These are phyloP conservation scores for Nothocercus julius DNA, from an alignment of 2,113 vertebrate species.

Conservation along the genomic window DNA sequence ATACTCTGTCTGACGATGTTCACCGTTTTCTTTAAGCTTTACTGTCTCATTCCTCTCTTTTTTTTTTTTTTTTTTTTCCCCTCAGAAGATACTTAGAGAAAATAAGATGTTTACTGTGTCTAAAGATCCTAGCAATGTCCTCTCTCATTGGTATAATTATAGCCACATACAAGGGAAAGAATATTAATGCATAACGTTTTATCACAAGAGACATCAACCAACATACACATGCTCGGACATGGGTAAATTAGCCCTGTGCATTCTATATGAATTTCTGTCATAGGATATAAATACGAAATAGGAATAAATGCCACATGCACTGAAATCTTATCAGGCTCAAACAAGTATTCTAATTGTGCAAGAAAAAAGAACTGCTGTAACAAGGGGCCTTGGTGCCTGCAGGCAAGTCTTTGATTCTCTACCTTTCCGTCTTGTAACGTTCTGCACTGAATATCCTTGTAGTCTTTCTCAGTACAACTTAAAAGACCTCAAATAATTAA, in stretches of 20 bases:
- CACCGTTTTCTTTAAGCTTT: background rate
- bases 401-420: constrained; percentile 73
- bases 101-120: background rate
- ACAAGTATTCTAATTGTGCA: constrained; percentile 62
- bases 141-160: constrained; percentile 8
- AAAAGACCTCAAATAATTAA: constrained; percentile 65
- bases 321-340: constrained; percentile 56
- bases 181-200: constrained; percentile 21
- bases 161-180: constrained; percentile 15
- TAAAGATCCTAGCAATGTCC: background rate
- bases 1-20: constrained; percentile 30
- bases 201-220: constrained; percentile 47
- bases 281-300: constrained; percentile 63
- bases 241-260: constrained; percentile 44
- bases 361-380: constrained; percentile 46
- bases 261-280: constrained; percentile 47
- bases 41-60: background rate
- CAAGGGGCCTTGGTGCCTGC: constrained; percentile 60
- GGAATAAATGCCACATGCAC: constrained; percentile 42
- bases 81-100: background rate
- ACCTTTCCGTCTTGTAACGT: constrained; percentile 50
- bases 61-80: background rate
- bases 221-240: constrained; percentile 17
- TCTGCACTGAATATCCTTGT: constrained; percentile 49
- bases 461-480: constrained; percentile 51